phyloP scores from a whole-genome alignment of 2,888 invertebrate genomes.

The Folsomia manolachei region DNA sequence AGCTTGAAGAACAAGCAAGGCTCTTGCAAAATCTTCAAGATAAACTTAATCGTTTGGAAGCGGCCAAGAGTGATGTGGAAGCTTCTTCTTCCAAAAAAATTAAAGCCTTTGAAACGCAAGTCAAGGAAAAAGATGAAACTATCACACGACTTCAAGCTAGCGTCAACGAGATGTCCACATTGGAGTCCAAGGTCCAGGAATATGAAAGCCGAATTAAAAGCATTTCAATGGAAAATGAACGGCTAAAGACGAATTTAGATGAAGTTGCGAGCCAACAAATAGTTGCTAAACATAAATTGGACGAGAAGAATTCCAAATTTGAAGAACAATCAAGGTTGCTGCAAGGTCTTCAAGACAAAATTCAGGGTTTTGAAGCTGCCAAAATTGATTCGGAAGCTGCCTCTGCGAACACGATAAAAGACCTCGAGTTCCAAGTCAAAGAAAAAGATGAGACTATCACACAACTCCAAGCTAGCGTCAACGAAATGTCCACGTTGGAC shows the following conservation, averaged over 20 bases:
- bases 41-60: background rate
- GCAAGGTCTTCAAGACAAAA: background rate
- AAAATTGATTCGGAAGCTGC: background rate
- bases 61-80: background rate
- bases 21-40: background rate
- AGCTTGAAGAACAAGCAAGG: background rate
- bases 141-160: background rate
- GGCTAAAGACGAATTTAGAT: no score
- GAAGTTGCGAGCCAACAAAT: background rate
- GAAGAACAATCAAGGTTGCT: background rate
- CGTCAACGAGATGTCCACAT: background rate
- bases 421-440: background rate
- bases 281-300: constrained; percentile 10
- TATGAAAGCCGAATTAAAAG: background rate
- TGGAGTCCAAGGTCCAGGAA: background rate
- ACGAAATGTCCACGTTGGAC: background rate
- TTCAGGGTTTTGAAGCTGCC: background rate
- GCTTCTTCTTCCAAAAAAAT: background rate
- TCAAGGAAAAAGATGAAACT: background rate
- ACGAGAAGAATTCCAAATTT: background rate
- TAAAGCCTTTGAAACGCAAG: background rate
- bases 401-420: background rate
- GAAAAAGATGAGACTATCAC: background rate
- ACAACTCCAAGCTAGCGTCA: background rate
- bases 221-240: no score